Conservation (phyloP, 53 echinoderm and acorn worm species). For the Holothuria scabra region DNA sequence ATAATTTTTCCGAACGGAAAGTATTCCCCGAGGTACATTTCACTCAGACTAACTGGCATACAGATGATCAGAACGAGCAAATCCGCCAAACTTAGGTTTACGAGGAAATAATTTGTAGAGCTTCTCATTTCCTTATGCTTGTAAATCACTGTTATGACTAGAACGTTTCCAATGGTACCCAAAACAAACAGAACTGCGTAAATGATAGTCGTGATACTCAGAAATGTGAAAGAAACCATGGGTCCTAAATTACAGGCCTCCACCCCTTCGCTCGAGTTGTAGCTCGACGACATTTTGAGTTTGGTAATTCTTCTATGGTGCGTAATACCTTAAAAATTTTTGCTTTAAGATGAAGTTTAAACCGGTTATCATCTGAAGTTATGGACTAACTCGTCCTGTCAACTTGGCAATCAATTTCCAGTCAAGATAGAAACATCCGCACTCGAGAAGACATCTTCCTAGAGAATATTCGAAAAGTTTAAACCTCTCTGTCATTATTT, state of each 20-base stretch:
- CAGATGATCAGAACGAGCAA: constrained; percentile 90
- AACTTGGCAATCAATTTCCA: too few species aligned
- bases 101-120: constrained; percentile 94
- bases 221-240: not conserved
- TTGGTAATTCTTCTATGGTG: too few species aligned
- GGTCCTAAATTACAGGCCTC: not conserved
- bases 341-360: too few species aligned
- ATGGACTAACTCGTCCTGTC: too few species aligned
- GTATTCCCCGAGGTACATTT: constrained; percentile 57
- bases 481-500: too few species aligned
- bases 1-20: constrained; percentile 76
- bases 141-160: constrained; percentile 89
- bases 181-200: constrained; percentile 75
- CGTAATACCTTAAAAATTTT: too few species aligned
- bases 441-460: too few species aligned
- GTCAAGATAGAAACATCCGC: too few species aligned
- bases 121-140: constrained; percentile 91
- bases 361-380: too few species aligned
- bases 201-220: constrained; percentile 58
- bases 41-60: constrained; percentile 80
- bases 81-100: constrained; percentile 92
- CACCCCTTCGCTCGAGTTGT: too few species aligned
- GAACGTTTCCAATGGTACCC: constrained; percentile 84
- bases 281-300: too few species aligned
- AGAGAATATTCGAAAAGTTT: too few species aligned